Evolutionary conservation across 1,140 invertebrate species (phyloP).

Genomic region (Drosophila subpulchrella): DNA sequence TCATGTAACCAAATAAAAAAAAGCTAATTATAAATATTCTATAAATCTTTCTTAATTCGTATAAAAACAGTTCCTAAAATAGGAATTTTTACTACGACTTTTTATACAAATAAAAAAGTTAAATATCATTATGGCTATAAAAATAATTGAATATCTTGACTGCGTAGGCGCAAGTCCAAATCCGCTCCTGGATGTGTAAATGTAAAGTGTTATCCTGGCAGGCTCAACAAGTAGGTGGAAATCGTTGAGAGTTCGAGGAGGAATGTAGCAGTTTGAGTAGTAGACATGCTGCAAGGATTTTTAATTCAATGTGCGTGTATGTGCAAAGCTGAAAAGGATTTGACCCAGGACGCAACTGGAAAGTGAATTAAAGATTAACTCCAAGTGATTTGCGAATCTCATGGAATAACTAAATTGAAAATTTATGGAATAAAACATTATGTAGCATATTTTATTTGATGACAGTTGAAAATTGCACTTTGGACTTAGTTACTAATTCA

Average conservation of each 20-base stretch:
- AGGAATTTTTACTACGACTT: too few species aligned
- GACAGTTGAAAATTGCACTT: slow-evolving; percentile 13
- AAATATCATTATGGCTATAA: too few species aligned
- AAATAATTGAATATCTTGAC: too few species aligned
- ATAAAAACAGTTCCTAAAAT: too few species aligned
- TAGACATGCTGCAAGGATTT: slow-evolving; percentile 30
- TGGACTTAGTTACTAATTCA: neutral
- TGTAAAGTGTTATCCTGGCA: slow-evolving; percentile 19
- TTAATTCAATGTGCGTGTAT: slow-evolving; percentile 66
- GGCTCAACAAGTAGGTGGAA: slow-evolving; percentile 58
- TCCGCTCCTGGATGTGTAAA: slow-evolving; percentile 26
- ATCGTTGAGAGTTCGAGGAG: slow-evolving; percentile 14
- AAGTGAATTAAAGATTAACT: slow-evolving; percentile 34
- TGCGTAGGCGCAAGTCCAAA: neutral
- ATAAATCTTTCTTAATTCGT: too few species aligned
- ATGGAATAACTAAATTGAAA: neutral
- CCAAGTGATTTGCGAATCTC: slow-evolving; percentile 17
- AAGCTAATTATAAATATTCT: too few species aligned
- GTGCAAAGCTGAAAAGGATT: slow-evolving; percentile 41
- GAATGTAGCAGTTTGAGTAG: slow-evolving; percentile 9
- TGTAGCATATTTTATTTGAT: slow-evolving; percentile 1
- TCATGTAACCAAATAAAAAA: too few species aligned
- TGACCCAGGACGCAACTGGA: neutral
- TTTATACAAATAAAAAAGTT: too few species aligned
- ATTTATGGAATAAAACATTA: slow-evolving; percentile 1